These are phyloP conservation scores for Anarrhichthys ocellatus DNA, from an alignment of 2,113 vertebrate species.

Conservation along the genomic window DNA sequence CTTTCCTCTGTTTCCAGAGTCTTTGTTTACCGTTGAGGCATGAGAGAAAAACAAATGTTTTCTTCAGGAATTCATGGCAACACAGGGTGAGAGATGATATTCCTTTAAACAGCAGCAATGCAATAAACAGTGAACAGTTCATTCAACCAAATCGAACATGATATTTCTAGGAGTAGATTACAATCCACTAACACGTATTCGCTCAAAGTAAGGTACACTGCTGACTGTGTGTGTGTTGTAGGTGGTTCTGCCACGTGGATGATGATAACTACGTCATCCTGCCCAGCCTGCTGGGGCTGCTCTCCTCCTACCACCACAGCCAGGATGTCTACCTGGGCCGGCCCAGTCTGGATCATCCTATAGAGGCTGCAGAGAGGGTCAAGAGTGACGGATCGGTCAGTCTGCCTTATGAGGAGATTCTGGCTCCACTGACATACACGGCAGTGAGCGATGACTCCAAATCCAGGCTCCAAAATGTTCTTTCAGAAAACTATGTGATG, in stretches of 20 bases:
- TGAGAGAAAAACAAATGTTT: background rate
- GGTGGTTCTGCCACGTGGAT: slow-evolving; percentile 98
- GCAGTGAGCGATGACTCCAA: background rate
- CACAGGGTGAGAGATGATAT: background rate
- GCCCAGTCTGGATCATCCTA: slow-evolving; percentile 96
- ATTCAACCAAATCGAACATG: too few relatives aligned
- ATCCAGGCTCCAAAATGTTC: background rate
- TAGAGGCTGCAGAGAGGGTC: slow-evolving; percentile 92
- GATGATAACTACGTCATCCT: slow-evolving; percentile 98
- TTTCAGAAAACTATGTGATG: background rate
- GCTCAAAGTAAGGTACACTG: background rate
- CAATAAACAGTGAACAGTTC: too few relatives aligned
- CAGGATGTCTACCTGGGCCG: slow-evolving; percentile 95
- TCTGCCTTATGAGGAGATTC: background rate
- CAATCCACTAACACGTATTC: too few relatives aligned
- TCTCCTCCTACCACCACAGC: slow-evolving; percentile 92
- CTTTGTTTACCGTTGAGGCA: too few relatives aligned
- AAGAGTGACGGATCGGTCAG: slow-evolving; percentile 92
- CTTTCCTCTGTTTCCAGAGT: background rate
- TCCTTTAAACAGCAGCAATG: background rate
- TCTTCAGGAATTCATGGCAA: background rate
- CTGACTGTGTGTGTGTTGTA: slow-evolving; percentile 56
- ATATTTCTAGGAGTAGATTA: background rate
- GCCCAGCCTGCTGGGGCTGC: slow-evolving; percentile 84
- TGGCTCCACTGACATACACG: background rate